Evolutionary conservation across 2,888 invertebrate species (phyloP).

Genomic region (Drosophila eohydei): DNA sequence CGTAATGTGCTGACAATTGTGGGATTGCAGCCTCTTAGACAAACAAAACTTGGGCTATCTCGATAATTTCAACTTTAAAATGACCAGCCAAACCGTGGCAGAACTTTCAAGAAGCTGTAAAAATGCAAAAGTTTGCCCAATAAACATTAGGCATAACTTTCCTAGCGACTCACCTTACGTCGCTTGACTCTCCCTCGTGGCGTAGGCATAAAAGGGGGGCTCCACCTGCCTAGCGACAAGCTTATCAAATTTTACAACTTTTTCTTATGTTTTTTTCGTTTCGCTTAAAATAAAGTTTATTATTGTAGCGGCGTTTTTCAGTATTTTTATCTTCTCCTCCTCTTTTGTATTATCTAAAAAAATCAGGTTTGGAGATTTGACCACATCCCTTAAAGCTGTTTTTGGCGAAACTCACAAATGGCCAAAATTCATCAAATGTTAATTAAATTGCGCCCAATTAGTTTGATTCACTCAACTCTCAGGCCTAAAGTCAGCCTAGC

Average conservation of each 20-base stretch:
- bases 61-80: conserved; percentile 77
- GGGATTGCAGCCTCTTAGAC: conserved; percentile 49
- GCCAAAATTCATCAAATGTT: conserved; percentile 66
- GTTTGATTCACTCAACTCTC: conserved; percentile 47
- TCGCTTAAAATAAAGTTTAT: conserved; percentile 43
- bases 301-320: conserved; percentile 41
- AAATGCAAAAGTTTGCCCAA: conserved; percentile 76
- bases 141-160: conserved; percentile 77
- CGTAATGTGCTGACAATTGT: conserved; percentile 75
- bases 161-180: conserved; percentile 59
- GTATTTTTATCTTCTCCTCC: conserved; percentile 36
- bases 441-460: conserved; percentile 79
- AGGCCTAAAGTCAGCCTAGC: neutral
- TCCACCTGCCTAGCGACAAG: conserved; percentile 67
- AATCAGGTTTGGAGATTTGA: neutral
- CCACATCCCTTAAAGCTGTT: conserved; percentile 18
- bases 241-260: conserved; percentile 63
- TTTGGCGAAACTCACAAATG: conserved; percentile 40
- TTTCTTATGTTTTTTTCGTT: conserved; percentile 8
- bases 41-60: conserved; percentile 45
- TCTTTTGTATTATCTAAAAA: neutral
- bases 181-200: conserved; percentile 30
- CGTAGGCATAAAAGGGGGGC: conserved; percentile 47
- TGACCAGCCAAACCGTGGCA: conserved; percentile 51
- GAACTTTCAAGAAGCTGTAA: conserved; percentile 71